Base-by-base conservation (phyloP, 2,797 vertebrate genomes). In the Alcedo atthis region DNA sequence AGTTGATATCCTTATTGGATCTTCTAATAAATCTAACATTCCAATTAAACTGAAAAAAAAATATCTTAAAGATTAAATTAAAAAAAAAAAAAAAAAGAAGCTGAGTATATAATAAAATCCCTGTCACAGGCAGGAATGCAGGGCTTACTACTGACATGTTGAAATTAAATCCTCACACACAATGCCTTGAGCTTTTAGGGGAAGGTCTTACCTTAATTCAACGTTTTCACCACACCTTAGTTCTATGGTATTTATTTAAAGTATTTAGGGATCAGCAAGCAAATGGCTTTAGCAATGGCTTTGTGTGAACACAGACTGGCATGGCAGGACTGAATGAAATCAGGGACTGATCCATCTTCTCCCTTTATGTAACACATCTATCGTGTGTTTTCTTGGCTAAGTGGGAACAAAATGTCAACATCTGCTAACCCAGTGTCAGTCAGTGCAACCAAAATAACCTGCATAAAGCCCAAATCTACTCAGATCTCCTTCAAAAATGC, bases 371-470 rank as follows among this genome's bases (percentile, higher is more conserved):
- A 92, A 82, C 28, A 81, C 26, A 91, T 11, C 19, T 71, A 75
- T 67, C 49, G 5, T 55, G 22, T 75, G 33, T 40, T 82, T 76
- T 92, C 57, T 73, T 91, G 77, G 35, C 35, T 81, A 70, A 40
- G 35, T 67, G 64, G 46, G n/a, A 89, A 76, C 6, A 5, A 85
- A 75, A 83, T 46, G 25, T 48, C 58, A 82, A 69, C 45, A 95
- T 71, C 64, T 84, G 37, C 48, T 87, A 69, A 76, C 30, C 12
- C 55, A 76, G 25, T 49, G 64, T 57, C 67, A 76, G 77, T 58
- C 67, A 68, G 15, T 8, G 10, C 59, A 91, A 88, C 13, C 20
- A 84, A 87, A 94, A 92, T 85, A 91, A 78, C 62, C 77, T 64
- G 28, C 43, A 76, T 22, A 66, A 85, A 92, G 78, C 45, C 67